Conservation (phyloP, 1,140 invertebrate species). For the Monochamus saltuarius region DNA sequence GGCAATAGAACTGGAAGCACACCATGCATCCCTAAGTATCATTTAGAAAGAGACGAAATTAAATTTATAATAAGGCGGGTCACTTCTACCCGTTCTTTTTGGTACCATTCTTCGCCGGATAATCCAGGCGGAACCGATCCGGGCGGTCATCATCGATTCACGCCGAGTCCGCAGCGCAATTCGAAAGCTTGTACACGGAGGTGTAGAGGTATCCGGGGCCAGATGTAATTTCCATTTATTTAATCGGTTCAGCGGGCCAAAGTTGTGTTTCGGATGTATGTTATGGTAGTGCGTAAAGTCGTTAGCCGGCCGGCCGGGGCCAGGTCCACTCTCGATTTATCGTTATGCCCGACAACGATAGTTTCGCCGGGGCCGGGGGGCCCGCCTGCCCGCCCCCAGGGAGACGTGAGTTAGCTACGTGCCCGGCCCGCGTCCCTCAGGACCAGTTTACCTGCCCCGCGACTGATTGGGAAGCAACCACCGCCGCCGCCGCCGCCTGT, state of each 20-base stretch:
- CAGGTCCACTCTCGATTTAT: slow-evolving; percentile 39
- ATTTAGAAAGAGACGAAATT: no score
- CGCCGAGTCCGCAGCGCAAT: slow-evolving; percentile 1
- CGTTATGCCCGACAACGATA: slow-evolving; percentile 43
- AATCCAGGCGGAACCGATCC: no score
- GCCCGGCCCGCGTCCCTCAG: slow-evolving; percentile 36
- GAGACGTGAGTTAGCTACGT: slow-evolving; percentile 51
- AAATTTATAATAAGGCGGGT: no score
- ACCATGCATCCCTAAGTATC: no score
- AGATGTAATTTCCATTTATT: slow-evolving; percentile 29
- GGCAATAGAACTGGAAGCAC: no score
- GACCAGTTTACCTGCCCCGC: slow-evolving; percentile 49
- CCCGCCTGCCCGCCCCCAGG: slow-evolving; percentile 32
- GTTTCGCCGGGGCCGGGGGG: slow-evolving; percentile 29
- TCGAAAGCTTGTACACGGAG: background rate
- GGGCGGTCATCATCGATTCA: slow-evolving; percentile 15
- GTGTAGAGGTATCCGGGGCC: background rate
- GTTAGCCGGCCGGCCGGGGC: slow-evolving; percentile 30
- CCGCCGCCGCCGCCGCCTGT: slow-evolving; percentile 5
- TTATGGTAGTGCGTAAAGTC: slow-evolving; percentile 38
- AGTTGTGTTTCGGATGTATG: slow-evolving; percentile 29
- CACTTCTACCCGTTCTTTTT: no score
- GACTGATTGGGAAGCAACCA: slow-evolving; percentile 49
- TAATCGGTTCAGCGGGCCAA: slow-evolving; percentile 17
- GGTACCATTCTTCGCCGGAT: no score